Conservation (phyloP, 1,140 invertebrate genomes). For the Arion vulgaris region DNA sequence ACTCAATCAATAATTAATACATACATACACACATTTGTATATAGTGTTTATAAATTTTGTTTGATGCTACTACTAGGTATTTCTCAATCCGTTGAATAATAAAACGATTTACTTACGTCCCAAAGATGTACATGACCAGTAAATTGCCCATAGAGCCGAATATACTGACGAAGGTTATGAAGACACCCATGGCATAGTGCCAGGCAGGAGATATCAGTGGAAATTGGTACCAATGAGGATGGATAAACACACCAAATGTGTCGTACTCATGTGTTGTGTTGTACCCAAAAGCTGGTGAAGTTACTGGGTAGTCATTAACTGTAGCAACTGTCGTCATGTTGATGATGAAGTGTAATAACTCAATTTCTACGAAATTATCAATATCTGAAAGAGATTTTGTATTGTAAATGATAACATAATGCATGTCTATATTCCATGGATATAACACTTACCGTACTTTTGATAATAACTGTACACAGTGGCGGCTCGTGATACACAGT, state of each 20-base stretch:
- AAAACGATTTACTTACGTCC: slow-evolving; percentile 64
- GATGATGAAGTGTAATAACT: not conserved
- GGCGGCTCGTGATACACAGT: too few relatives aligned
- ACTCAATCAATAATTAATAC: too few relatives aligned
- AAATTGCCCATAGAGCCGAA: slow-evolving; percentile 85
- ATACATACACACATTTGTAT: too few relatives aligned
- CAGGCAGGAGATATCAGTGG: slow-evolving; percentile 54
- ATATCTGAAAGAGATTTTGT: too few relatives aligned
- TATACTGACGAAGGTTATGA: slow-evolving; percentile 82
- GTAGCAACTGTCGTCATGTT: not conserved
- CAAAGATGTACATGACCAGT: slow-evolving; percentile 89
- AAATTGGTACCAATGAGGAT: slow-evolving; percentile 65
- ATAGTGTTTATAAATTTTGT: too few relatives aligned
- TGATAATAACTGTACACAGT: too few relatives aligned
- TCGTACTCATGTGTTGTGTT: slow-evolving; percentile 57
- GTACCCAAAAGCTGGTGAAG: slow-evolving; percentile 6
- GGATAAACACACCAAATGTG: slow-evolving; percentile 59
- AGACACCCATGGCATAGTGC: slow-evolving; percentile 83
- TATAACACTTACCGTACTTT: too few relatives aligned
- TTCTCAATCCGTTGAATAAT: too few relatives aligned
- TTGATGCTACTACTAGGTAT: too few relatives aligned
- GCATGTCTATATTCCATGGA: too few relatives aligned
- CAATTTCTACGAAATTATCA: not conserved
- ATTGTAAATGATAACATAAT: too few relatives aligned
- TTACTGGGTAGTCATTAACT: not conserved